These are phyloP conservation scores for Sphaerophoria rueppellii DNA, from an alignment of 2,888 invertebrate species.

Conservation along the genomic window DNA sequence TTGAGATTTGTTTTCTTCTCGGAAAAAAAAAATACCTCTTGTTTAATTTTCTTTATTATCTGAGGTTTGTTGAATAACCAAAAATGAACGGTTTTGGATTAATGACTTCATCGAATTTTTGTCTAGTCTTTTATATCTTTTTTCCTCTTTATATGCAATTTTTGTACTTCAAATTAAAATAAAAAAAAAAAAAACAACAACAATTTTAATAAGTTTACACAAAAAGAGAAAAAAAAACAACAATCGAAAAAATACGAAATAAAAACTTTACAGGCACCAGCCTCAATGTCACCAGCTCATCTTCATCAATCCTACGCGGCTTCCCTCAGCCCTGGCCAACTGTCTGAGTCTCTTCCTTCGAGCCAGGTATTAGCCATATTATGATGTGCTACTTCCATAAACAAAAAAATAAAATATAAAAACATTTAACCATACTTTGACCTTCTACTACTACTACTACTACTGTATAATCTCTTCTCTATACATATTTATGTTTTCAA, in stretches of 20 bases:
- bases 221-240: constrained; percentile 45
- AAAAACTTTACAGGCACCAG: constrained; percentile 88
- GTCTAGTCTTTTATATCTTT: constrained; percentile 35
- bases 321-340: constrained; percentile 84
- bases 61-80: constrained; percentile 6
- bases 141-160: constrained; percentile 20
- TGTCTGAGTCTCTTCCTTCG: constrained; percentile 90
- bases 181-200: too few relatives aligned
- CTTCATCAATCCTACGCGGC: constrained; percentile 88
- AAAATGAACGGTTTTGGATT: constrained; percentile 31
- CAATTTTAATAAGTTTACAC: constrained; percentile 32
- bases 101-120: constrained; percentile 36
- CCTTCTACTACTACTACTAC: constrained; percentile 40
- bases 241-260: constrained; percentile 31
- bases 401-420: constrained; percentile 19
- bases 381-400: constrained; percentile 60
- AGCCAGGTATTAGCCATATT: constrained; percentile 87
- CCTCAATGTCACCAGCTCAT: constrained; percentile 95
- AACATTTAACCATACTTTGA: constrained; percentile 56
- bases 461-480: constrained; percentile 35
- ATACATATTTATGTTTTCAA: constrained; percentile 43
- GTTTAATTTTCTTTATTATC: constrained; percentile 25
- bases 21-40: constrained; percentile 10
- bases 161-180: constrained; percentile 8
- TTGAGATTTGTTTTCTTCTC: constrained; percentile 26